These are phyloP conservation scores for Aegotheles bennettii DNA, from an alignment of 2,113 vertebrate genomes.

Conservation along the genomic window DNA sequence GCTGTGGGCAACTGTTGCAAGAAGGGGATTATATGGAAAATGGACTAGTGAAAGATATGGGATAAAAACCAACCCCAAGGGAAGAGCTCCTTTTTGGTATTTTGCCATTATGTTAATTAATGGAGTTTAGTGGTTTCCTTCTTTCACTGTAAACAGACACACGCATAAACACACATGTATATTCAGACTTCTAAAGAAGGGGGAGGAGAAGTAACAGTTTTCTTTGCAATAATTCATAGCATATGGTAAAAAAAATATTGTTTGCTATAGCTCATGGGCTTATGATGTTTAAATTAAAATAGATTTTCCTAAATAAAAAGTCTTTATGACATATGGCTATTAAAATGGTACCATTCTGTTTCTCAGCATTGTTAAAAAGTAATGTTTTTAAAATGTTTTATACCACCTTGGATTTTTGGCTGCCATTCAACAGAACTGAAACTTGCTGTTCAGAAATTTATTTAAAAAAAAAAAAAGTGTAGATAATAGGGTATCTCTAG, in stretches of 20 bases:
- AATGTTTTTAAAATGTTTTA: constrained; percentile 64
- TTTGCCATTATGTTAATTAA: constrained; percentile 41
- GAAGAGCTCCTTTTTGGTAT: constrained; percentile 3
- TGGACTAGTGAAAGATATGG: neutral
- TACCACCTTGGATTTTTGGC: constrained; percentile 63
- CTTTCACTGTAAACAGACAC: neutral
- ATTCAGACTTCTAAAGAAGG: constrained; percentile 30
- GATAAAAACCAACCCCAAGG: neutral
- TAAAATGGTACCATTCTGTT: constrained; percentile 72
- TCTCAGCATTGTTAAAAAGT: constrained; percentile 70
- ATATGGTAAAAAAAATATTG: constrained; percentile 70
- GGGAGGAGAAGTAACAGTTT: constrained; percentile 52
- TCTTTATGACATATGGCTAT: constrained; percentile 67
- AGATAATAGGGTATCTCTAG: neutral
- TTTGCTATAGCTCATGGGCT: constrained; percentile 76
- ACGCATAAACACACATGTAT: neutral
- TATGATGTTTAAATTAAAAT: constrained; percentile 82
- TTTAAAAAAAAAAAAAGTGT: neutral
- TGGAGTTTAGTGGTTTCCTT: constrained; percentile 25
- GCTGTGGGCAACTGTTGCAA: neutral
- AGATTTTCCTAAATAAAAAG: constrained; percentile 83
- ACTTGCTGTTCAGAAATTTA: neutral
- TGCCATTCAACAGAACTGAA: neutral
- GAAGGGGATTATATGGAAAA: neutral
- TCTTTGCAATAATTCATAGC: constrained; percentile 73